These are phyloP conservation scores for Pseudococcus longispinus DNA, from an alignment of 2,888 invertebrate genomes.

Conservation along the genomic window DNA sequence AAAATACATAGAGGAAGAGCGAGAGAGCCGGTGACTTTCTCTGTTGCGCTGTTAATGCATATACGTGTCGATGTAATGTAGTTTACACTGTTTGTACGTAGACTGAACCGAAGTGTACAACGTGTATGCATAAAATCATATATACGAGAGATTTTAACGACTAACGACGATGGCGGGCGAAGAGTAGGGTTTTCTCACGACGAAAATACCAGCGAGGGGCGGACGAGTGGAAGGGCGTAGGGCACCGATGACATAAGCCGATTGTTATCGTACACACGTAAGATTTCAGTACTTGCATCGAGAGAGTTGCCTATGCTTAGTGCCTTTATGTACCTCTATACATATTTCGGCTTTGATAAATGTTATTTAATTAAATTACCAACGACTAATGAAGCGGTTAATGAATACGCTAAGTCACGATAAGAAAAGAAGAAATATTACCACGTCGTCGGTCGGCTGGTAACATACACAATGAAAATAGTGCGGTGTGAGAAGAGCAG, in stretches of 20 bases:
- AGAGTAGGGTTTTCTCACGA: neutral
- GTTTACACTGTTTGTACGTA: neutral
- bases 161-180: no score
- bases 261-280: neutral
- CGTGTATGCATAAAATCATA: neutral
- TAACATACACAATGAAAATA: neutral
- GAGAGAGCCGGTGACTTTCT: neutral
- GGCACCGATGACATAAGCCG: neutral
- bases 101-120: neutral
- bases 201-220: neutral
- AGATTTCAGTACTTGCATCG: neutral
- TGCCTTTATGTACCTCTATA: neutral
- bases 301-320: neutral
- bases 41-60: neutral
- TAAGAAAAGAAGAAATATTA: constrained; percentile 30
- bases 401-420: constrained; percentile 28
- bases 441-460: neutral
- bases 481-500: neutral
- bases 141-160: neutral
- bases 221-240: neutral
- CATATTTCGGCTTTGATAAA: constrained; percentile 4
- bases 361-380: constrained; percentile 28
- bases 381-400: constrained; percentile 22
- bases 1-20: neutral
- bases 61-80: neutral